phyloP scores from a whole-genome alignment of 2,888 invertebrate species.

The Sphaeridia pumilis region DNA sequence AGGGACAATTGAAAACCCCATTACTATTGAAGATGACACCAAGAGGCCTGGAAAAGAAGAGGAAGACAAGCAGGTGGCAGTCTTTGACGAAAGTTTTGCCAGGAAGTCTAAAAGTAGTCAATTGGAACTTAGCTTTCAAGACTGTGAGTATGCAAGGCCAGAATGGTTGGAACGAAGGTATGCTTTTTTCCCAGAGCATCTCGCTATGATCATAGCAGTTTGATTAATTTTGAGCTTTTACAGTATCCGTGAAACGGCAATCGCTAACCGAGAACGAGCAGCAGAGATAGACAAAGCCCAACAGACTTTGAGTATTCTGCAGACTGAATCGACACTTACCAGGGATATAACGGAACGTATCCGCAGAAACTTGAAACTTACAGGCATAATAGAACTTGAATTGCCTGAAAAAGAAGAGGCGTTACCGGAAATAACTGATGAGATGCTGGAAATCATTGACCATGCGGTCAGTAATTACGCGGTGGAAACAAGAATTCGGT shows the following conservation, averaged over 20 bases:
- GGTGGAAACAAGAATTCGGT: neutral
- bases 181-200: neutral
- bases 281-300: slow-evolving; percentile 3
- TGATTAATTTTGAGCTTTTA: neutral
- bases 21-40: slow-evolving; percentile 4
- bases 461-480: slow-evolving; percentile 16
- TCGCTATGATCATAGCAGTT: neutral
- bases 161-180: neutral
- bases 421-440: slow-evolving; percentile 53
- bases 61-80: neutral
- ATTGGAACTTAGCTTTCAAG: neutral
- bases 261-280: neutral
- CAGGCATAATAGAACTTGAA: slow-evolving; percentile 42
- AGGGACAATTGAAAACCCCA: slow-evolving; percentile 1
- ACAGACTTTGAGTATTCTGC: slow-evolving; percentile 18
- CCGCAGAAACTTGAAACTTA: slow-evolving; percentile 41
- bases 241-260: neutral
- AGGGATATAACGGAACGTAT: slow-evolving; percentile 40
- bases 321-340: slow-evolving; percentile 23
- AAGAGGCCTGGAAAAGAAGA: neutral
- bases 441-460: slow-evolving; percentile 47
- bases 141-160: neutral
- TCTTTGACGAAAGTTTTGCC: neutral
- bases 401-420: slow-evolving; percentile 44
- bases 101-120: neutral